A percentile compares a stretch with the other conserved stretches of the same genome.
phyloP scores from a whole-genome alignment of 1,140 invertebrate genomes.

The Habropoda laboriosa region DNA sequence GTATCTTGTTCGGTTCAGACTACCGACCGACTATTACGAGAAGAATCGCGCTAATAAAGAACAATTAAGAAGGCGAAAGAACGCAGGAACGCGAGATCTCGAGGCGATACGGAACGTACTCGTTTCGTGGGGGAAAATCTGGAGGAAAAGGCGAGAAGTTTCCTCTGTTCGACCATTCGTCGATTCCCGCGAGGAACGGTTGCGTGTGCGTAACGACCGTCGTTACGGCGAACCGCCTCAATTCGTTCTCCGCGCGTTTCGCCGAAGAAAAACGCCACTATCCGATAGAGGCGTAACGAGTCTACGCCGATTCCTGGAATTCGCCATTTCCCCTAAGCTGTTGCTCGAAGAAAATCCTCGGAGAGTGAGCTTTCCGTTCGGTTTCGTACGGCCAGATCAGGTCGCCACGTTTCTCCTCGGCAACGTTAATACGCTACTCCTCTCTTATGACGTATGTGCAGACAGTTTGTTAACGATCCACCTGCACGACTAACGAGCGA shows the following conservation, averaged over 20 bases:
- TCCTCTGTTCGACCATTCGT: slow-evolving; percentile 30
- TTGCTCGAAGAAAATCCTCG: too few species aligned
- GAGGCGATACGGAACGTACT: background rate
- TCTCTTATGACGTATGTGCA: slow-evolving; percentile 14
- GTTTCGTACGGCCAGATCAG: background rate
- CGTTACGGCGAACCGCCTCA: slow-evolving; percentile 47
- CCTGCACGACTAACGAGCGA: slow-evolving; percentile 27
- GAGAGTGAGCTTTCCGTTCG: too few species aligned
- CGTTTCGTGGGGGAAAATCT: too few species aligned
- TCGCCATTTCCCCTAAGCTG: too few species aligned
- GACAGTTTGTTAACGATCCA: slow-evolving; percentile 38
- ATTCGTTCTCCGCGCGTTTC: slow-evolving; percentile 47
- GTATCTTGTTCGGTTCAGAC: background rate
- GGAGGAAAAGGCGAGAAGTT: background rate
- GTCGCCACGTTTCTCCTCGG: background rate
- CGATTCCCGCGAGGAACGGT: slow-evolving; percentile 32
- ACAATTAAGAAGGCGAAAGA: background rate
- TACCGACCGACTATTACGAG: background rate
- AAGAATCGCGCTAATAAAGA: slow-evolving; percentile 11
- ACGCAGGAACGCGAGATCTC: background rate
- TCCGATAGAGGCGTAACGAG: slow-evolving; percentile 25
- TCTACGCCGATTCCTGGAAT: slow-evolving; percentile 8
- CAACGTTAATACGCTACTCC: background rate
- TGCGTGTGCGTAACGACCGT: slow-evolving; percentile 57
- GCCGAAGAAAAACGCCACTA: slow-evolving; percentile 22